A percentile compares a stretch with the other conserved stretches of the same genome.
Evolutionary conservation across 1,140 invertebrate species (phyloP).

Genomic region (Orussus abietinus): DNA sequence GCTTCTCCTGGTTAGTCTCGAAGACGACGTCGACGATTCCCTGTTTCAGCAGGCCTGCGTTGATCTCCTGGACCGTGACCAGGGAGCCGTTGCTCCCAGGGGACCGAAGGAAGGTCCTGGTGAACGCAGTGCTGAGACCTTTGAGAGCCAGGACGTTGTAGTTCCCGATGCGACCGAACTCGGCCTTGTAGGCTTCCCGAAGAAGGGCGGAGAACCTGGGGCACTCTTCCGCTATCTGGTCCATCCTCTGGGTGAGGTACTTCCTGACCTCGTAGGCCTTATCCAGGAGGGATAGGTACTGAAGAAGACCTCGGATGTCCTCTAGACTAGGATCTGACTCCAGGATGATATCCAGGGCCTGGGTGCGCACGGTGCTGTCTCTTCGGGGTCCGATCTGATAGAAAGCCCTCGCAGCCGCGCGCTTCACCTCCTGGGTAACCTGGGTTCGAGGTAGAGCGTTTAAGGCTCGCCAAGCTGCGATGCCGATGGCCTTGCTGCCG

Average conservation of each 20-base stretch:
- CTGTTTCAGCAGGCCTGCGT: constrained; percentile 69
- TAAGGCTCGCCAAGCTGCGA: constrained; percentile 65
- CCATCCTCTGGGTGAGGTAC: constrained; percentile 62
- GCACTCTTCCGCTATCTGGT: constrained; percentile 58
- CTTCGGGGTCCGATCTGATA: constrained; percentile 60
- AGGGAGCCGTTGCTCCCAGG: constrained; percentile 66
- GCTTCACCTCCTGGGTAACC: constrained; percentile 48
- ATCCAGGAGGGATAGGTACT: constrained; percentile 56
- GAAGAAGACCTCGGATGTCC: constrained; percentile 55
- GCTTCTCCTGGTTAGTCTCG: constrained; percentile 50
- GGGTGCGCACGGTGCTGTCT: constrained; percentile 68
- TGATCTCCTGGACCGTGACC: constrained; percentile 72
- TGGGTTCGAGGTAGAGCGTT: constrained; percentile 52
- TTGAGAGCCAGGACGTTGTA: constrained; percentile 64
- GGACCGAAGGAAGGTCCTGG: constrained; percentile 58
- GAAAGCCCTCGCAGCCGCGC: constrained; percentile 58
- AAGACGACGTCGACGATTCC: constrained; percentile 71
- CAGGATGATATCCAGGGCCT: constrained; percentile 72
- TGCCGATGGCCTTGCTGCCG: constrained; percentile 52
- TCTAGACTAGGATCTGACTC: constrained; percentile 55
- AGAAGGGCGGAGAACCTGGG: constrained; percentile 48
- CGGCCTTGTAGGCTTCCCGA: constrained; percentile 38
- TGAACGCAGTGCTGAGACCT: constrained; percentile 71
- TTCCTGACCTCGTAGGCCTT: constrained; percentile 64
- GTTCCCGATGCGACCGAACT: constrained; percentile 56